Percentiles rank a stretch among this genome's conserved stretches.
phyloP scores from a whole-genome alignment of 1,140 invertebrate genomes.

The Metopolophium dirhodum region DNA sequence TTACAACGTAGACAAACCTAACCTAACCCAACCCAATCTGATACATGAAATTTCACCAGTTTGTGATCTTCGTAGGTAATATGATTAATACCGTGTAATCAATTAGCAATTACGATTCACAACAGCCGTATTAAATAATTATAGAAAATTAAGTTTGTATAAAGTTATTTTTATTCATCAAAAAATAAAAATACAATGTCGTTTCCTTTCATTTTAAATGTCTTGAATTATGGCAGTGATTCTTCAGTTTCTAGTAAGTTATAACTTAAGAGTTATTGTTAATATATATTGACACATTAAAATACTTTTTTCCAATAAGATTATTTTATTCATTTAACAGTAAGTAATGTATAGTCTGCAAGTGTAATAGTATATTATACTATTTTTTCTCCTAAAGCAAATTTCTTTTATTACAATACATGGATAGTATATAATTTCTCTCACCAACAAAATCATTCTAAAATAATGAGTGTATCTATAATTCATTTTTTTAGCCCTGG shows the following conservation, averaged over 20 bases:
- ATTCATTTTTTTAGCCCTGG: background rate
- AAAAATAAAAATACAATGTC: background rate
- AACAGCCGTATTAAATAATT: background rate
- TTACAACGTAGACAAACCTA: background rate
- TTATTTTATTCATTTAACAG: background rate
- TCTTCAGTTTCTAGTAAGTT: background rate
- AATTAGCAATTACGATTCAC: background rate
- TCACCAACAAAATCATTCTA: background rate
- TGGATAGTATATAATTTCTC: background rate
- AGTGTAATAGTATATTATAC: background rate
- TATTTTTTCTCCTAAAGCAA: background rate
- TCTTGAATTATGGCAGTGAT: background rate
- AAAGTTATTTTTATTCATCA: background rate
- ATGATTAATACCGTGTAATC: background rate
- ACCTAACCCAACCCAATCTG: background rate
- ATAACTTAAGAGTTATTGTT: background rate
- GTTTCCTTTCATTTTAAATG: background rate
- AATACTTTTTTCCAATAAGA: background rate
- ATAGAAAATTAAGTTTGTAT: background rate
- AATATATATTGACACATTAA: background rate
- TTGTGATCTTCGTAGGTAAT: background rate
- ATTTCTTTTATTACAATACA: background rate
- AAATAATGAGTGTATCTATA: background rate
- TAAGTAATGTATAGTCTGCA: background rate
- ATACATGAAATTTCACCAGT: background rate